Evolutionary conservation across 2,113 vertebrate genomes (phyloP).

Genomic region (Isurus oxyrinchus): DNA sequence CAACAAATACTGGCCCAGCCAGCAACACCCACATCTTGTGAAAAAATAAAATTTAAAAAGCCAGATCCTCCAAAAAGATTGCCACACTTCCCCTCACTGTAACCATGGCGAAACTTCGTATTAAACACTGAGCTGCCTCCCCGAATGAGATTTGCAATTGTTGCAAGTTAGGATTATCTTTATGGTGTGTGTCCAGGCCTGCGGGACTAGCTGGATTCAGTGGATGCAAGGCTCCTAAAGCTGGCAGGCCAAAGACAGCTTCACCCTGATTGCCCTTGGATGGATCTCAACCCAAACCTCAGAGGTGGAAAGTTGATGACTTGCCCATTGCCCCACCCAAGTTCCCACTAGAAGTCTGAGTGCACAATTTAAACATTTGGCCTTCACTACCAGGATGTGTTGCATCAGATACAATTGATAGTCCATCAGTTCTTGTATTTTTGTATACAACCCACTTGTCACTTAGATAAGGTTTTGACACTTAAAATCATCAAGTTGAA

Average conservation of each 20-base stretch:
- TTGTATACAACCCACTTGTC: background rate
- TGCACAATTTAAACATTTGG: background rate
- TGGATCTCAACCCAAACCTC: background rate
- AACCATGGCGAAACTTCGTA: too few species aligned
- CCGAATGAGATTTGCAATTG: background rate
- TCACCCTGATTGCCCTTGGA: background rate
- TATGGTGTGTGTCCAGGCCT: background rate
- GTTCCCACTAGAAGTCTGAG: background rate
- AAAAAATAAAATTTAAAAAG: background rate
- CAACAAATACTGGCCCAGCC: too few species aligned
- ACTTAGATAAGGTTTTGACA: background rate
- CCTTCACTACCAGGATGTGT: background rate
- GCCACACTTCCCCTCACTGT: background rate
- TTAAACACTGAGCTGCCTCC: background rate
- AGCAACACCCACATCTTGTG: background rate
- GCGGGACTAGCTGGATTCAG: background rate
- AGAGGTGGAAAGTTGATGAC: too few species aligned
- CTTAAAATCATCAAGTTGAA: background rate
- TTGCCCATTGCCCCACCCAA: background rate
- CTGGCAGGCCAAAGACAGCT: background rate
- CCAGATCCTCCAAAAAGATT: background rate
- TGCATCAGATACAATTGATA: background rate
- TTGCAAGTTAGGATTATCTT: background rate
- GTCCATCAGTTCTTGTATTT: background rate
- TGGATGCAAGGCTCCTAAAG: background rate